Evolutionary conservation across 37 sponge, comb jelly and placozoan genomes (phyloP).

Genomic region (Spongilla lacustris): DNA sequence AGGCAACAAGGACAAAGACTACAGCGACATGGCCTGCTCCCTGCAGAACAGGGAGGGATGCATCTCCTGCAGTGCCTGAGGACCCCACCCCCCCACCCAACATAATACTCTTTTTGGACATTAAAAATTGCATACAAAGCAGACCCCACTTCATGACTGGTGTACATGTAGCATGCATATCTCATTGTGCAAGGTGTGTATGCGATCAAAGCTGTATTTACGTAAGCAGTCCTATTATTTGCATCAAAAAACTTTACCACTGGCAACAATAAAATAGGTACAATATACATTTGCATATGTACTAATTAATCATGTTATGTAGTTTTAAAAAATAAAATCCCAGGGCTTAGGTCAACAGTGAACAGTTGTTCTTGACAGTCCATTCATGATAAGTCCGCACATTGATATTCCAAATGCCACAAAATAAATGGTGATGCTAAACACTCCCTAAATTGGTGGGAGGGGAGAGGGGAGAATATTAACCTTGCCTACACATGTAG

Average conservation of each 20-base stretch:
- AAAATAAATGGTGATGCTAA: conserved; percentile 55
- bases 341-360: conserved; percentile 1
- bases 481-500: not conserved
- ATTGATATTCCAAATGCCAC: conserved; percentile 43
- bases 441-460: conserved; percentile 49
- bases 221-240: not conserved
- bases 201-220: not conserved
- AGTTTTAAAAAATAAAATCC: not conserved
- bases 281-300: too few species aligned
- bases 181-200: too few species aligned
- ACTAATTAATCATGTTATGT: not conserved
- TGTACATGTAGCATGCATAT: not conserved
- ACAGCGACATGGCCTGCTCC: conserved; percentile 76
- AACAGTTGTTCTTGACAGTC: conserved; percentile 59
- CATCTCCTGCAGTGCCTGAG: conserved; percentile 90
- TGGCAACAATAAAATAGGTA: too few species aligned
- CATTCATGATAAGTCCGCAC: conserved; percentile 59
- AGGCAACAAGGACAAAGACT: conserved; percentile 32
- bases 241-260: too few species aligned
- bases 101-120: not conserved
- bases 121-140: not conserved
- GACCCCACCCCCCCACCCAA: conserved; percentile 1
- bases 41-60: conserved; percentile 90
- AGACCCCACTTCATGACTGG: not conserved
- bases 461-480: not conserved